Evolutionary conservation across 2,113 vertebrate species (phyloP), one percentile per base, ranked within the genome.

Genomic region (Siniperca chuatsi): DNA sequence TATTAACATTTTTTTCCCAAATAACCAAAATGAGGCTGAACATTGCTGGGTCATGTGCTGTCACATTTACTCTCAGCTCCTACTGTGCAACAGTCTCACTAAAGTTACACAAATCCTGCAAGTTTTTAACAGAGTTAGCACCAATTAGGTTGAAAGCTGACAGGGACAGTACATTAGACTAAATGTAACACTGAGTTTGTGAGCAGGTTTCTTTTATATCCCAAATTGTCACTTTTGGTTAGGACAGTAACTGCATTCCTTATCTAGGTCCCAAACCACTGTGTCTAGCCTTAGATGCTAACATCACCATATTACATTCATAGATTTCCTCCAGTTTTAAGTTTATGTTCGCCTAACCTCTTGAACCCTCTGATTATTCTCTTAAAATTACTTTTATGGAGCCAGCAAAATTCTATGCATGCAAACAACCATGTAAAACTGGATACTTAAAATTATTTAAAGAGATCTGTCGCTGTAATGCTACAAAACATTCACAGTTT

Each of bases 91-190:
- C 40, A 60, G 16, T 58, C 40, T n/a, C 35, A 44, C 15, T 58
- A 29, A 75, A 62, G n/a, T 74, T 37, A 33, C 1, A 67, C 8
- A 60, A 18, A 44, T 72, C 7, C 25, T 73, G 60, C 15, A n/a
- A 20, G 13, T 68, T 73, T 68, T 29, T 23, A 70, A 42, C 18
- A 25, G 9, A 50, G 11, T 70, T 65, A 25, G 40, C 37, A 57
- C 23, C 40, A 52, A 25, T 76, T 66, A 76, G 58, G 44, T 20
- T 69, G 50, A 48, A 74, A 60, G 55, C n/a, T 58, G 42, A 52
- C 15, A 37, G 40, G 25, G 42, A 15, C 23, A 23, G 37, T 18
- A 12, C n/a, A 58, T 50, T 15, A 66, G n/a, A n/a, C 37, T n/a
- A 70, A 6, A 54, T 46, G 10, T 58, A 7, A 44, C 25, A 4